phyloP scores from a whole-genome alignment of 2,888 invertebrate genomes.

The Erynnis tages region DNA sequence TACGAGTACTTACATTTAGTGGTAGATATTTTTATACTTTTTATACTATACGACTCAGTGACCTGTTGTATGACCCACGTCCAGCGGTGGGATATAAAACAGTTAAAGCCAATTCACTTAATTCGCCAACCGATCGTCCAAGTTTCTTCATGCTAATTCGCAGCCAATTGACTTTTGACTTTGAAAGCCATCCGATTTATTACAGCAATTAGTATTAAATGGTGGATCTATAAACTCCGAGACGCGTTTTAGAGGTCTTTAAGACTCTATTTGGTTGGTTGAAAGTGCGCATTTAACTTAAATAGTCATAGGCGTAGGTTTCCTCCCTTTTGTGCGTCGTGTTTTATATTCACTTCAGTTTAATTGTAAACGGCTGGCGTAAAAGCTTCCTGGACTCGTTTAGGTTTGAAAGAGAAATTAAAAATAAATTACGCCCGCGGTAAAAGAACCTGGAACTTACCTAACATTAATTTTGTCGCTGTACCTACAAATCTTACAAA shows the following conservation, averaged over 20 bases:
- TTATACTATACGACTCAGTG: too few species aligned
- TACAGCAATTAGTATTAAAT: neutral
- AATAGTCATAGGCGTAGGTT: slow-evolving; percentile 3
- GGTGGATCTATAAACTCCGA: neutral
- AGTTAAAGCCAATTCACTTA: too few species aligned
- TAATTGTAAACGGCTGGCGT: slow-evolving; percentile 25
- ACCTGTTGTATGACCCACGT: too few species aligned
- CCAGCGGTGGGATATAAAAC: too few species aligned
- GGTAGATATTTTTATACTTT: too few species aligned
- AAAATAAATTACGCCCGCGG: slow-evolving; percentile 24
- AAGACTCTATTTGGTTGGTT: neutral
- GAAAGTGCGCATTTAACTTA: neutral
- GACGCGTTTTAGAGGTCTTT: neutral
- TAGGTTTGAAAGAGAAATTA: slow-evolving; percentile 28
- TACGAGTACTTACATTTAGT: too few species aligned
- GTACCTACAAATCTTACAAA: slow-evolving; percentile 11
- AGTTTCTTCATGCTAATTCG: slow-evolving; percentile 8
- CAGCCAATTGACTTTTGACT: slow-evolving; percentile 20
- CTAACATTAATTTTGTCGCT: slow-evolving; percentile 23
- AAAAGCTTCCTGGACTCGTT: slow-evolving; percentile 25
- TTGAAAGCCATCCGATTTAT: slow-evolving; percentile 16
- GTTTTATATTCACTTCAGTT: slow-evolving; percentile 24
- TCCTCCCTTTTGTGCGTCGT: slow-evolving; percentile 17
- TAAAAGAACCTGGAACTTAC: slow-evolving; percentile 20
- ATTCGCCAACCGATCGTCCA: slow-evolving; percentile 13